These are phyloP conservation scores for Pasiphila rectangulata DNA, from an alignment of 2,888 invertebrate genomes.

Conservation along the genomic window DNA sequence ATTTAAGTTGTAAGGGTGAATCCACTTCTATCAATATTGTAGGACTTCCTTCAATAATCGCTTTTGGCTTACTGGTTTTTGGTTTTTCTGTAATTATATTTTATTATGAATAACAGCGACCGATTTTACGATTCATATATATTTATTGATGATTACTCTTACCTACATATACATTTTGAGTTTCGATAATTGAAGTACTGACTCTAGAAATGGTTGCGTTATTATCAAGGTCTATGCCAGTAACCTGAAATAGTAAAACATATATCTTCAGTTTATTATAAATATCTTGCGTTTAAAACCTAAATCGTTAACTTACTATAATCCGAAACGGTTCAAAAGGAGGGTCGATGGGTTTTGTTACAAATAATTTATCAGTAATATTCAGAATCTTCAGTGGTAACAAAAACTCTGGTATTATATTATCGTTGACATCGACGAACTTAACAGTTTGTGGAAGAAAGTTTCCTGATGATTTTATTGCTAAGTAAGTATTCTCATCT, in stretches of 20 bases:
- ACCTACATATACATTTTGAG: conserved; percentile 7
- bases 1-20: conserved; percentile 10
- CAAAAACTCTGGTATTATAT: background rate
- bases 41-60: conserved; percentile 4
- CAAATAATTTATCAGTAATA: background rate
- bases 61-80: conserved; percentile 2
- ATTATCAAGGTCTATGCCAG: conserved; percentile 3
- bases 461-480: conserved; percentile 5
- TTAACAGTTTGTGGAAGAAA: conserved; percentile 3
- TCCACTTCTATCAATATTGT: conserved; percentile 5
- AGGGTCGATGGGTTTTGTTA: conserved; percentile 1
- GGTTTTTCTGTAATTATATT: conserved; percentile 2
- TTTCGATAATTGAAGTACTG: background rate
- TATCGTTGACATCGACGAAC: conserved; percentile 2
- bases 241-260: conserved; percentile 8
- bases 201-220: conserved; percentile 14
- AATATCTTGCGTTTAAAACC: background rate
- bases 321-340: conserved; percentile 4
- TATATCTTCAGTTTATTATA: background rate
- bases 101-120: background rate
- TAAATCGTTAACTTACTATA: conserved; percentile 6
- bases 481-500: conserved; percentile 9
- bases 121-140: background rate
- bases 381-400: conserved; percentile 5
- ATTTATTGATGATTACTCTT: background rate